Percentiles rank a stretch among this genome's conserved stretches.
Conservation (phyloP, 2,113 vertebrate genomes). For the Bujurquina vittata region DNA sequence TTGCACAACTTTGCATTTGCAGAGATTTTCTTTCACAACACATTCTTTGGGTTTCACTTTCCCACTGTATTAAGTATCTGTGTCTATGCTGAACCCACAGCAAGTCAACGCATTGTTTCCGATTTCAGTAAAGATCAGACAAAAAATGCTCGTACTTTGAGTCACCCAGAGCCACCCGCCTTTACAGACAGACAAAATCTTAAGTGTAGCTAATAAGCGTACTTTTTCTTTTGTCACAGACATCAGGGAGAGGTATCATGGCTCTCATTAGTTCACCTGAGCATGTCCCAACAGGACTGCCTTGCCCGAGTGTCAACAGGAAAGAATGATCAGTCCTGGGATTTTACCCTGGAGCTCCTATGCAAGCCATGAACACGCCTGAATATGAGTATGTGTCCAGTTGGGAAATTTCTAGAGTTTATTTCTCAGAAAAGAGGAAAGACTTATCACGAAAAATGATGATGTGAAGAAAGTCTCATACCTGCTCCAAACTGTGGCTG, state of each 20-base stretch:
- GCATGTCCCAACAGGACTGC: conserved; percentile 73
- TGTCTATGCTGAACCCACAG: neutral
- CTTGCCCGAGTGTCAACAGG: conserved; percentile 56
- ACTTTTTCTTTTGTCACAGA: conserved; percentile 61
- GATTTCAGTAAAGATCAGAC: conserved; percentile 5
- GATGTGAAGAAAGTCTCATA: neutral
- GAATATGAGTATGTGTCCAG: conserved; percentile 18
- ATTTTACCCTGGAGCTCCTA: conserved; percentile 56
- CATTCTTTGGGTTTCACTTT: conserved; percentile 63
- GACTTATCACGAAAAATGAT: neutral
- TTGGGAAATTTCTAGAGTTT: conserved; percentile 6
- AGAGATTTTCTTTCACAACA: conserved; percentile 63
- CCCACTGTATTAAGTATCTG: conserved; percentile 22
- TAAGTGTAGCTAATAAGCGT: conserved; percentile 21
- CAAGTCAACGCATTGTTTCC: neutral
- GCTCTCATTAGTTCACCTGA: conserved; percentile 56
- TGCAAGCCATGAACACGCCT: conserved; percentile 5
- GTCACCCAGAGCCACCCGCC: conserved; percentile 29
- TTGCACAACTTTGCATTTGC: conserved; percentile 71
- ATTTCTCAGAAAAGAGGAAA: neutral
- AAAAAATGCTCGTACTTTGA: conserved; percentile 25
- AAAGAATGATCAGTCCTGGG: conserved; percentile 66
- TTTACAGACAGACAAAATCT: conserved; percentile 29
- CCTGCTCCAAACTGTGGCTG: conserved; percentile 4
- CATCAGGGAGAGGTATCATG: conserved; percentile 40